phyloP scores from a whole-genome alignment of 2,113 vertebrate genomes.

The Salvator merianae region DNA sequence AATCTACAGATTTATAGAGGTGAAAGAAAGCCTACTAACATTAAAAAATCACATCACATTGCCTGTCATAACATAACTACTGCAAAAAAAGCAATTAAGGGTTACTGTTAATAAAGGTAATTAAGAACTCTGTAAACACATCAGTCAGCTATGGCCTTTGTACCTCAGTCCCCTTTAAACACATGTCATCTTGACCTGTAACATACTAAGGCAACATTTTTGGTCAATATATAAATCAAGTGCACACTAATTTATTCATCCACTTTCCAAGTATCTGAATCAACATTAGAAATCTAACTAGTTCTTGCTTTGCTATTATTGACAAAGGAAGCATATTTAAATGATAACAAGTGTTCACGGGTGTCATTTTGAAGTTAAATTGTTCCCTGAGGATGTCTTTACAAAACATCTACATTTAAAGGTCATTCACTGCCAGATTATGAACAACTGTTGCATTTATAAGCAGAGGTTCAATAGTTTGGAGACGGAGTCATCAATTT shows the following conservation, averaged over 20 bases:
- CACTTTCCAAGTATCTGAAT: constrained; percentile 76
- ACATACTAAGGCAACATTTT: constrained; percentile 72
- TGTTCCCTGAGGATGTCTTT: constrained; percentile 74
- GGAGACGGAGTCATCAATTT: constrained; percentile 72
- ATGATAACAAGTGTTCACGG: constrained; percentile 78
- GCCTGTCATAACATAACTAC: constrained; percentile 46
- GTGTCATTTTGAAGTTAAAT: constrained; percentile 82
- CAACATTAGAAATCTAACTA: constrained; percentile 83
- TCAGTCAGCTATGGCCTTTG: constrained; percentile 76
- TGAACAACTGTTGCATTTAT: constrained; percentile 85
- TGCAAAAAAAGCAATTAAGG: constrained; percentile 50
- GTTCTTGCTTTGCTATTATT: constrained; percentile 84
- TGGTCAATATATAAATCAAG: constrained; percentile 83
- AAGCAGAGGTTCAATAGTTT: constrained; percentile 74
- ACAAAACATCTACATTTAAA: constrained; percentile 76
- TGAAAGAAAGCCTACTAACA: neutral
- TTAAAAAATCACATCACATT: constrained; percentile 9
- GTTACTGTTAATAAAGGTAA: constrained; percentile 66
- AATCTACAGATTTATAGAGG: neutral
- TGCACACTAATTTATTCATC: constrained; percentile 79
- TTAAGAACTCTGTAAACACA: constrained; percentile 73
- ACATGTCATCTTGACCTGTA: constrained; percentile 79
- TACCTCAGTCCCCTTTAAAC: constrained; percentile 71
- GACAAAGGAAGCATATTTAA: constrained; percentile 82
- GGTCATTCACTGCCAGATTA: constrained; percentile 80